Conservation (phyloP, 2,113 vertebrate genomes). For the Sitta europaea region DNA sequence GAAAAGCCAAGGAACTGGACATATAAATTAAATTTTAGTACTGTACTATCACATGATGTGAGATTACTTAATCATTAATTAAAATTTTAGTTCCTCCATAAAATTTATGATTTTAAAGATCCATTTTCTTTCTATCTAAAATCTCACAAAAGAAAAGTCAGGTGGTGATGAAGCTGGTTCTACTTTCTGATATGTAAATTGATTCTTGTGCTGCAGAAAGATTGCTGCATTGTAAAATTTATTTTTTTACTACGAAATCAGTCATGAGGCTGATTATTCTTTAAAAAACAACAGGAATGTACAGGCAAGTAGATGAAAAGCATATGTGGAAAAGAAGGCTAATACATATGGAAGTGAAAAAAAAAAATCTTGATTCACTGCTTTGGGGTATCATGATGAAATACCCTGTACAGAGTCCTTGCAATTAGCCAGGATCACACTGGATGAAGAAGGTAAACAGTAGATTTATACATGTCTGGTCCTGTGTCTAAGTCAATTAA, state of each 20-base stretch:
- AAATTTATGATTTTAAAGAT: not conserved
- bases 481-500: not conserved
- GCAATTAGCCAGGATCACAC: not conserved
- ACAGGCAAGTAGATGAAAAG: not conserved
- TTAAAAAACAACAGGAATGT: not conserved
- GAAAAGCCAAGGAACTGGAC: not conserved
- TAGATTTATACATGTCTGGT: not conserved
- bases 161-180: not conserved
- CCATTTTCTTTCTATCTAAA: not conserved
- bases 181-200: not conserved
- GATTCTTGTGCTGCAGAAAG: not conserved
- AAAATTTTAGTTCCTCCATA: not conserved
- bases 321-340: not conserved
- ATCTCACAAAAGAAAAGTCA: not conserved
- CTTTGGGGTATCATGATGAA: not conserved
- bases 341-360: not conserved
- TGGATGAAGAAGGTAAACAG: not conserved
- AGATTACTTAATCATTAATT: not conserved
- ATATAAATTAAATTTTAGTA: not conserved
- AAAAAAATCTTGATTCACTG: accelerated
- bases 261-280: not conserved
- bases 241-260: not conserved
- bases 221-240: not conserved
- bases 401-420: not conserved
- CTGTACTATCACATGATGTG: not conserved